Evolutionary conservation across 2,888 invertebrate species (phyloP), one percentile per base, ranked within the genome.

Genomic region (Leptinotarsa tumamoca): DNA sequence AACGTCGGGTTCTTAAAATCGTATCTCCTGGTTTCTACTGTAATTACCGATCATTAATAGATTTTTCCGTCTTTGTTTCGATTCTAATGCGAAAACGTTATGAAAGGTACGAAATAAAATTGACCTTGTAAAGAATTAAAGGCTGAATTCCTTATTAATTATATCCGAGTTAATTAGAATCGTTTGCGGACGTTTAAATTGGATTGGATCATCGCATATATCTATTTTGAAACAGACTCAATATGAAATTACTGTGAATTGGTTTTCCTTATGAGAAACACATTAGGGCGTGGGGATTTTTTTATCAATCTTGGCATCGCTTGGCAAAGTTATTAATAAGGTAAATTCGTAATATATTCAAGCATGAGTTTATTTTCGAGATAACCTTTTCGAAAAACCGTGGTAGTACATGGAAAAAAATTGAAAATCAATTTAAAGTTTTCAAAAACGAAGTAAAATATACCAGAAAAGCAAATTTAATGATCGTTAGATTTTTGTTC

Each of bases 121-220:
- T 58, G 72, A 67, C 72, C 72, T 72, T 72, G 72, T 58, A 14
- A 72, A 58, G 72, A 72, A 72, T 72, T 72, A 72, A 52, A 66
- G 67, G 15, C 72, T 27, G 72, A 72, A 67, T 72, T 67, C 72
- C 54, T 52, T 58, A 54, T 54, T 50, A 56, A 72, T 27, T 43
- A 17, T 72, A 56, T 56, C 66, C 67, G 23, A 52, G 67, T 56
- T 72, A 72, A 72, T 72, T 67, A 67, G 18, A 54, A 56, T 58
- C 69, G 49, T 58, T 69, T 69, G 58, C 56, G 63, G n/a, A 63
- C 63, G 63, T 63, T 63, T 33, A 63, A 63, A 63, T 33, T 63
- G 63, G 63, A 63, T 63, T 63, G 63, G 63, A 43, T 63, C 63
- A 63, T 63, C 63, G 18, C 27, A 63, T 63, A 63, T n/a, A 18